A percentile compares a stretch with the other conserved stretches of the same genome.
These are phyloP conservation scores for Heloderma charlesbogerti DNA, from an alignment of 2,113 vertebrate genomes.

Conservation along the genomic window DNA sequence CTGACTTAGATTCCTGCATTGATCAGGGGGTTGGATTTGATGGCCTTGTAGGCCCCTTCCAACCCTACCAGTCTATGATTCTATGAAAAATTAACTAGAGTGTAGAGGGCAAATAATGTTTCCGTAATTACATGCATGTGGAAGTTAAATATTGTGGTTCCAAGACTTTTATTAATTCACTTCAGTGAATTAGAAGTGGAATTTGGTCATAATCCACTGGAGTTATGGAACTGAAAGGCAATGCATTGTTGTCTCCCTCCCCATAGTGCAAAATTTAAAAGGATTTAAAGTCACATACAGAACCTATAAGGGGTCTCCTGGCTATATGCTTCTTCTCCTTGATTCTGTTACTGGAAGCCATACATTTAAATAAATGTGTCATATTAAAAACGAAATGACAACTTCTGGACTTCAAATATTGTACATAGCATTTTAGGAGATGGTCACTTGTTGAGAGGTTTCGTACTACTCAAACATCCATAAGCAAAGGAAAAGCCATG, in stretches of 20 bases:
- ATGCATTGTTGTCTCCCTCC: too few species aligned
- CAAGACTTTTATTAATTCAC: neutral
- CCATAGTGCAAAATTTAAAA: neutral
- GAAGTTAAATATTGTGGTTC: conserved; percentile 11
- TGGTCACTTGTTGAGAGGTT: neutral
- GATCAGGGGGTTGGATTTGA: too few species aligned
- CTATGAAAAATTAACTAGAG: conserved; percentile 30
- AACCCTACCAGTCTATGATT: too few species aligned
- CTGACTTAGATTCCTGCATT: too few species aligned
- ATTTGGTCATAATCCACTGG: neutral
- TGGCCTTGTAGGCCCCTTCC: too few species aligned
- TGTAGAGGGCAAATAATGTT: neutral
- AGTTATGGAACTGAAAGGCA: neutral
- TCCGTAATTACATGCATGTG: neutral
- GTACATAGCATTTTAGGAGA: neutral
- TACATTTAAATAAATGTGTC: neutral
- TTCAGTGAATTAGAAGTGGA: neutral
- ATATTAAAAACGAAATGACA: neutral
- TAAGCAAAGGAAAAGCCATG: neutral
- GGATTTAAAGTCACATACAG: neutral
- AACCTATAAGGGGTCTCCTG: neutral
- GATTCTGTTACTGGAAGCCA: neutral
- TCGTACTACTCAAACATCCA: neutral
- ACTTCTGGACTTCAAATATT: neutral
- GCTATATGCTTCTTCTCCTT: neutral